Conservation (phyloP, 2,888 invertebrate genomes). For the Chrysotoxum bicinctum region DNA sequence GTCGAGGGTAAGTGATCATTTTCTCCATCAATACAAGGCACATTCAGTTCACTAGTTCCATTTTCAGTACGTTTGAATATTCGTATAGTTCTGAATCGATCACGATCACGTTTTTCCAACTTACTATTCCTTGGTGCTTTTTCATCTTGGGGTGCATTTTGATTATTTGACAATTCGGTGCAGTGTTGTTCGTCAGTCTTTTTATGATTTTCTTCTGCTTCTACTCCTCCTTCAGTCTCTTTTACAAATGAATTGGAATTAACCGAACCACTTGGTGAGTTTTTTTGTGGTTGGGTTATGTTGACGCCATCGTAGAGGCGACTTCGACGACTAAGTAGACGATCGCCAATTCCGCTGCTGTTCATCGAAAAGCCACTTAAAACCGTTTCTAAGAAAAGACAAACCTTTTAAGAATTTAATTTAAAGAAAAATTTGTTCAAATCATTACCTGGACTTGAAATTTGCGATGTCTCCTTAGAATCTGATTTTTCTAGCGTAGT, state of each 20-base stretch:
- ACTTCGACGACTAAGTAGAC: slow-evolving; percentile 80
- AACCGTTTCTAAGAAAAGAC: slow-evolving; percentile 51
- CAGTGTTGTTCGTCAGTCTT: slow-evolving; percentile 72
- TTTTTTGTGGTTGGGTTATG: slow-evolving; percentile 74
- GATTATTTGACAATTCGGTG: slow-evolving; percentile 73
- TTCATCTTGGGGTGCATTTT: slow-evolving; percentile 51
- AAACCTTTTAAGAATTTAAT: background rate
- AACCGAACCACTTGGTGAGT: slow-evolving; percentile 59
- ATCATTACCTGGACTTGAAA: slow-evolving; percentile 46
- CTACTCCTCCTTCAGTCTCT: slow-evolving; percentile 72
- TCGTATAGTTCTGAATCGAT: slow-evolving; percentile 81
- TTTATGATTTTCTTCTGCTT: slow-evolving; percentile 43
- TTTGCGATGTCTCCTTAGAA: slow-evolving; percentile 42
- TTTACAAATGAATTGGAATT: slow-evolving; percentile 77
- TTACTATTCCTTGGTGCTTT: slow-evolving; percentile 66
- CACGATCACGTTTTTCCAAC: slow-evolving; percentile 79
- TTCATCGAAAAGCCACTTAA: slow-evolving; percentile 59
- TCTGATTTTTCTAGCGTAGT: slow-evolving; percentile 65
- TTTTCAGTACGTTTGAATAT: slow-evolving; percentile 76
- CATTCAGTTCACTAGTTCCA: slow-evolving; percentile 76
- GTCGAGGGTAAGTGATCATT: slow-evolving; percentile 47
- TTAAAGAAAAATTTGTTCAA: background rate
- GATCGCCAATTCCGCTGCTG: slow-evolving; percentile 75
- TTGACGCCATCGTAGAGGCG: slow-evolving; percentile 81
- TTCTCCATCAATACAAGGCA: slow-evolving; percentile 80